These are phyloP conservation scores for Choloepus didactylus DNA, from an alignment of 2,797 vertebrate genomes.

Conservation along the genomic window DNA sequence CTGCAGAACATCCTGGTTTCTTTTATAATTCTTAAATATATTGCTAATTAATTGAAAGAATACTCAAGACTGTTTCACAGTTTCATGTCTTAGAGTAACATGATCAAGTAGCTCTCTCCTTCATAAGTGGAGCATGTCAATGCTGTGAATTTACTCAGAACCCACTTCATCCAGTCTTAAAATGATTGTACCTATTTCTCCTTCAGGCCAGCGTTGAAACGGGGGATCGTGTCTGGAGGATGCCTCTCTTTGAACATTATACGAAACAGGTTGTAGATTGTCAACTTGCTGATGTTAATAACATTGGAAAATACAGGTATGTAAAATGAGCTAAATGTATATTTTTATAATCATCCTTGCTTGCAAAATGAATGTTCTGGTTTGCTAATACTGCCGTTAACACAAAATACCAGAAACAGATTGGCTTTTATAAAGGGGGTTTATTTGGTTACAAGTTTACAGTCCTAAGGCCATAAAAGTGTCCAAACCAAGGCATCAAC, in stretches of 20 bases:
- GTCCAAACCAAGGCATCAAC: no score
- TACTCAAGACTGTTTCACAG: neutral
- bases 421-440: no score
- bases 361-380: neutral
- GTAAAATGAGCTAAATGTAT: neutral
- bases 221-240: constrained; percentile 98
- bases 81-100: neutral
- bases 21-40: constrained; percentile 44
- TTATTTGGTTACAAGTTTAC: no score
- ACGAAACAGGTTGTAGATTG: constrained; percentile 95
- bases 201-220: constrained; percentile 95
- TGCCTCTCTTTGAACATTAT: constrained; percentile 99
- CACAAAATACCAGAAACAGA: no score
- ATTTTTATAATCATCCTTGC: neutral
- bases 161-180: neutral
- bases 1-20: neutral
- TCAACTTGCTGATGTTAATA: constrained; percentile 96
- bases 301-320: constrained; percentile 96
- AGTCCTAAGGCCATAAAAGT: no score
- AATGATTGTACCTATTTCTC: neutral
- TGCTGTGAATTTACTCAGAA: neutral
- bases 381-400: no score
- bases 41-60: neutral
- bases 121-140: neutral
- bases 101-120: neutral